These are phyloP conservation scores for Dasysyrphus tricinctus DNA, from an alignment of 2,888 invertebrate species.

Conservation along the genomic window DNA sequence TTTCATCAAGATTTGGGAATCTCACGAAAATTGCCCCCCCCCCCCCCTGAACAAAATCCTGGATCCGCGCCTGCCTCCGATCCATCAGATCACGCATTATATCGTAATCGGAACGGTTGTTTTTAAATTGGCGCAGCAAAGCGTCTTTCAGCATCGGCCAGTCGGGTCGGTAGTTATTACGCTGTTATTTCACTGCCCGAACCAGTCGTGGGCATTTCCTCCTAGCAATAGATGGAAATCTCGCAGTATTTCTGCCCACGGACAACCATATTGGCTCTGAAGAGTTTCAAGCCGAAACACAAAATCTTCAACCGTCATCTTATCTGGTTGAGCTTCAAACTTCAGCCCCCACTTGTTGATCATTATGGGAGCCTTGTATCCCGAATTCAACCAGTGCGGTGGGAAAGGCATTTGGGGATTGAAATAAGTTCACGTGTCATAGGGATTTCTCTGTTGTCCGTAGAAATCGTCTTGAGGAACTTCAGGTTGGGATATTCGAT, in stretches of 20 bases:
- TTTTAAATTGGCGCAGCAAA: background rate
- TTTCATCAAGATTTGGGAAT: too few relatives aligned
- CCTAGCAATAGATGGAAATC: too few relatives aligned
- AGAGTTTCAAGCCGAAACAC: background rate
- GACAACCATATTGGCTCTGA: constrained; percentile 8
- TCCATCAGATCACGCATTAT: background rate
- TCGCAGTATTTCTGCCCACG: too few relatives aligned
- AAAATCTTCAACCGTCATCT: background rate
- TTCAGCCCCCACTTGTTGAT: background rate
- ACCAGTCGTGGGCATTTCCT: too few relatives aligned
- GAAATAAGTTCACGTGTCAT: too few relatives aligned
- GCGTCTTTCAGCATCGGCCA: background rate
- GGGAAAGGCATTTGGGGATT: background rate
- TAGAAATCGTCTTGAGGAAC: background rate
- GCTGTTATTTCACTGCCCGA: too few relatives aligned
- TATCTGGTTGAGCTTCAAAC: background rate
- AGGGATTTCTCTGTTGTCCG: background rate
- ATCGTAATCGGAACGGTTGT: background rate
- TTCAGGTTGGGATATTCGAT: background rate
- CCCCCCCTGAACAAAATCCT: too few relatives aligned
- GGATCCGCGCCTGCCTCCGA: too few relatives aligned
- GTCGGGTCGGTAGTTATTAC: too few relatives aligned
- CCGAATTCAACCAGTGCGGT: background rate
- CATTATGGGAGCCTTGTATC: background rate
- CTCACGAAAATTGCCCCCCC: too few relatives aligned